These are phyloP conservation scores for Stichodactyla mertensii DNA, from an alignment of 64 coral and sea anemone genomes.

Conservation along the genomic window DNA sequence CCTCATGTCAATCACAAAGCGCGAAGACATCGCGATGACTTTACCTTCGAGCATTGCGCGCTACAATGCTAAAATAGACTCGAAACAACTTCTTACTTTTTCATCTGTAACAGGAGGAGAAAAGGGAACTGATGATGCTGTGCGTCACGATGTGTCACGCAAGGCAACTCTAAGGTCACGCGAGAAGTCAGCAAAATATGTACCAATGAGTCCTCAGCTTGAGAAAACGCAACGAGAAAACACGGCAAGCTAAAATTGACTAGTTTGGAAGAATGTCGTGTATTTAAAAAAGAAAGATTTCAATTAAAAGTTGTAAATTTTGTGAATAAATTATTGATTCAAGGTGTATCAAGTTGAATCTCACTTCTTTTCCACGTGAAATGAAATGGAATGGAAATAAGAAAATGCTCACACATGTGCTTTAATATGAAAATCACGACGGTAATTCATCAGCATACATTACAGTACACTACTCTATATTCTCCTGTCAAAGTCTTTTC, in stretches of 20 bases:
- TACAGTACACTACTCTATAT: too few species aligned
- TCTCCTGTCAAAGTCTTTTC: too few species aligned
- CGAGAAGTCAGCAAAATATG: not conserved
- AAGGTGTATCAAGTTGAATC: too few species aligned
- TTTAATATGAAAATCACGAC: too few species aligned
- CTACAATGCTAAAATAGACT: too few species aligned
- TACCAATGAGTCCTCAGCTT: not conserved
- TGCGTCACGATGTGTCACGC: not conserved
- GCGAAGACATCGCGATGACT: too few species aligned
- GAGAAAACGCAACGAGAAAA: not conserved
- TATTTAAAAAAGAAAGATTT: not conserved
- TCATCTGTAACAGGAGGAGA: not conserved
- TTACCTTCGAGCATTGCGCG: too few species aligned
- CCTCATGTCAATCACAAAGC: too few species aligned
- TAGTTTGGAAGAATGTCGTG: not conserved
- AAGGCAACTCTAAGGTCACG: not conserved
- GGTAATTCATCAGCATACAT: too few species aligned
- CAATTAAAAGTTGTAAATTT: not conserved
- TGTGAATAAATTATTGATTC: not conserved
- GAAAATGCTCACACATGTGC: too few species aligned
- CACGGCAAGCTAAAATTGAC: not conserved
- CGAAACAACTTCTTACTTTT: not conserved
- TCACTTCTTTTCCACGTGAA: too few species aligned
- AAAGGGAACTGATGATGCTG: not conserved
- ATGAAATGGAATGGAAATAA: too few species aligned